Percentiles rank a stretch among this genome's conserved stretches.
Evolutionary conservation across 1,140 invertebrate genomes (phyloP).

Genomic region (Harpegnathos saltator): DNA sequence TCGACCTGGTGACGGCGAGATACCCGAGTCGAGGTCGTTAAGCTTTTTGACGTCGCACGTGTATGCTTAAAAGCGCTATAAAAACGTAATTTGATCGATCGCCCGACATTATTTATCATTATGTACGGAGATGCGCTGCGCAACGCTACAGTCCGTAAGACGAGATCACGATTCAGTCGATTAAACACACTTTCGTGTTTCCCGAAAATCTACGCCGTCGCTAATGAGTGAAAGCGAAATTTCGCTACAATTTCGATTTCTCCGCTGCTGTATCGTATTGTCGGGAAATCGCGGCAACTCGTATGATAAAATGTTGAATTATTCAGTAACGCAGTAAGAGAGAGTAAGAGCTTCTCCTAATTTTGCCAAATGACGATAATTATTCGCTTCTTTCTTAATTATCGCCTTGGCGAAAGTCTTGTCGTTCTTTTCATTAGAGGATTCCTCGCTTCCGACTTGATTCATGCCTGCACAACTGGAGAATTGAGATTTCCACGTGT

Average conservation of each 20-base stretch:
- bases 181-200: conserved; percentile 52
- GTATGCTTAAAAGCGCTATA: conserved; percentile 61
- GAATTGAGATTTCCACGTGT: no score
- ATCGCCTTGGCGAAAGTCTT: no score
- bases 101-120: conserved; percentile 71
- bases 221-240: background rate
- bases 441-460: no score
- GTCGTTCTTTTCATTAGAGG: no score
- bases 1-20: background rate
- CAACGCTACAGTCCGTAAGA: background rate
- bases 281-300: background rate
- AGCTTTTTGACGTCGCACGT: conserved; percentile 58
- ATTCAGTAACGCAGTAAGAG: background rate
- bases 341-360: background rate
- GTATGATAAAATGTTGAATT: background rate
- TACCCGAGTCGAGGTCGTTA: conserved; percentile 63
- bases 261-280: background rate
- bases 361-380: background rate
- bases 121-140: background rate
- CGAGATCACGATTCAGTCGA: conserved; percentile 41
- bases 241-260: conserved; percentile 13
- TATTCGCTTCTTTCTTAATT: no score
- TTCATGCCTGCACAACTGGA: no score
- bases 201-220: background rate
- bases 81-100: conserved; percentile 67